These are phyloP conservation scores for Encarsia formosa DNA, from an alignment of 2,888 invertebrate species.

Conservation along the genomic window DNA sequence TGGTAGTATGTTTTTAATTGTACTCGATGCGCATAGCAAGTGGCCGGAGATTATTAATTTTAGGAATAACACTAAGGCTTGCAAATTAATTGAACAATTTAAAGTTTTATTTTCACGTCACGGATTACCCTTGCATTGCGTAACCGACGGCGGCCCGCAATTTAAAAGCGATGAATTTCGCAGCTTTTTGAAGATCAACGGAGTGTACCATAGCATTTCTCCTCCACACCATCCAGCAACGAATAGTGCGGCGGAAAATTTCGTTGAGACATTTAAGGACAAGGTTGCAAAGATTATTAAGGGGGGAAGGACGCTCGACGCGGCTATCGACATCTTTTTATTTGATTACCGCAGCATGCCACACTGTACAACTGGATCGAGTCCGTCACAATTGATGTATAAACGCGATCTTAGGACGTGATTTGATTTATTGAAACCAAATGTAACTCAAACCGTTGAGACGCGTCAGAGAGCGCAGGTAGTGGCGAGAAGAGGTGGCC, in stretches of 20 bases:
- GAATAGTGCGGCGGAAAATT: conserved; percentile 26
- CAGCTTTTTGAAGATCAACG: conserved; percentile 21
- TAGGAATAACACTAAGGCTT: conserved; percentile 20
- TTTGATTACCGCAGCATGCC: conserved; percentile 25
- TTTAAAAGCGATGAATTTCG: conserved; percentile 20
- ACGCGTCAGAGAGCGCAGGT: conserved; percentile 8
- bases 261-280: conserved; percentile 23
- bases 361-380: conserved; percentile 23
- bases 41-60: conserved; percentile 31
- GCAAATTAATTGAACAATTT: conserved; percentile 19
- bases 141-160: conserved; percentile 28
- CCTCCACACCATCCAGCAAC: conserved; percentile 26
- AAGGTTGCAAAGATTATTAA: conserved; percentile 26
- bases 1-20: conserved; percentile 28
- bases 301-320: conserved; percentile 18
- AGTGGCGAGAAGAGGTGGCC: background rate
- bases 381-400: conserved; percentile 24
- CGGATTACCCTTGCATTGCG: conserved; percentile 26
- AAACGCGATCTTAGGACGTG: conserved; percentile 26
- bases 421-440: conserved; percentile 21
- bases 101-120: conserved; percentile 20
- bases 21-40: conserved; percentile 32
- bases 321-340: conserved; percentile 21
- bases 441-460: conserved; percentile 5
- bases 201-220: conserved; percentile 24